phyloP scores from a whole-genome alignment of 2,113 vertebrate species.

The Abramis brama region DNA sequence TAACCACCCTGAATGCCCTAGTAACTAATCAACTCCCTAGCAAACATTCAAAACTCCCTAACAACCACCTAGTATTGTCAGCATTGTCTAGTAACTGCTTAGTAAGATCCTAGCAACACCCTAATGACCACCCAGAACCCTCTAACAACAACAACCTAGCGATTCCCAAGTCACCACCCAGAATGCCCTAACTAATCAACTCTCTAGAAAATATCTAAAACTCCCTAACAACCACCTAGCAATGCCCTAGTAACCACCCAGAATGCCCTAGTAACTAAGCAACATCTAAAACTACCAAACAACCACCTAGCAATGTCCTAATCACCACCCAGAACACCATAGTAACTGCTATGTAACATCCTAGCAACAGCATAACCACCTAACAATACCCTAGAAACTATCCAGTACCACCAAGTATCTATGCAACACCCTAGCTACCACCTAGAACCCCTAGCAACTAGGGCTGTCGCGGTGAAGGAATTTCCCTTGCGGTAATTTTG shows the following conservation, averaged over 20 bases:
- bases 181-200: background rate
- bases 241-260: background rate
- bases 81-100: background rate
- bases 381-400: background rate
- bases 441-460: background rate
- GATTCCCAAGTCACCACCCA: background rate
- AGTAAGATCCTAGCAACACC: background rate
- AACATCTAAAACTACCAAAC: background rate
- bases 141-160: background rate
- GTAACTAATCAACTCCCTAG: background rate
- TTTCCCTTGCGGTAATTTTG: too few species aligned
- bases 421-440: rapidly evolving
- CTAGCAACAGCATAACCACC: background rate
- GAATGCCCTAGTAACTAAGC: background rate
- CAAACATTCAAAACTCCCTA: background rate
- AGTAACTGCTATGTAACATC: too few species aligned
- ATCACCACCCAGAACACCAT: background rate
- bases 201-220: too few species aligned
- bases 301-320: background rate
- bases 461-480: too few species aligned
- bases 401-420: background rate
- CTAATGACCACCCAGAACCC: too few species aligned
- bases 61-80: background rate
- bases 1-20: background rate
- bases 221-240: too few species aligned